phyloP scores from a whole-genome alignment of 2,113 vertebrate genomes.

The Sterna hirundo region DNA sequence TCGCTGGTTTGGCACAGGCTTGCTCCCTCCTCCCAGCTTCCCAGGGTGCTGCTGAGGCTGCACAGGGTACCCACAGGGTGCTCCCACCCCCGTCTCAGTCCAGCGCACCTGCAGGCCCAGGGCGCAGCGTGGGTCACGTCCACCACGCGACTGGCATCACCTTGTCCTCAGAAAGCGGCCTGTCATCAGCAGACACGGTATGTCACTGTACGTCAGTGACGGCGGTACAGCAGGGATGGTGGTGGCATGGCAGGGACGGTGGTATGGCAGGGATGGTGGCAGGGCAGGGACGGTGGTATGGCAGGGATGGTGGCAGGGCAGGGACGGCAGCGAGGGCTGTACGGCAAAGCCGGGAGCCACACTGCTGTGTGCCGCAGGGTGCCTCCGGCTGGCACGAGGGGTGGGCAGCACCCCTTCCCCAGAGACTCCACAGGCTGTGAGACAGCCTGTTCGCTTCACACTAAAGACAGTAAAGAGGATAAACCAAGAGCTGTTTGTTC shows the following conservation, averaged over 20 bases:
- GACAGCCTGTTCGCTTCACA: neutral
- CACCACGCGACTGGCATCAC: accelerated
- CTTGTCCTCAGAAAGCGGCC: neutral
- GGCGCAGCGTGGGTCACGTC: neutral
- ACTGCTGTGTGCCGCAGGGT: accelerated
- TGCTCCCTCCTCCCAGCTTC: neutral
- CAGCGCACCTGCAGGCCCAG: neutral
- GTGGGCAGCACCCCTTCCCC: neutral
- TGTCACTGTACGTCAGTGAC: no score
- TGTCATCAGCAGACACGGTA: neutral
- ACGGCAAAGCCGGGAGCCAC: neutral
- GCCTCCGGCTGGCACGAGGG: neutral
- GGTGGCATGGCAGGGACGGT: neutral
- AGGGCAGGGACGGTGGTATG: accelerated
- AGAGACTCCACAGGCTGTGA: neutral
- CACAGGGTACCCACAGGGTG: neutral
- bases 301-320: neutral
- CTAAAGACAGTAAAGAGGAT: neutral
- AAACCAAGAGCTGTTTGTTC: neutral
- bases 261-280: neutral
- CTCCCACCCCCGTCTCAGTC: neutral
- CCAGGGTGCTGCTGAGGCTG: neutral
- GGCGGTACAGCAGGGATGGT: no score
- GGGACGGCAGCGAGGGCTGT: neutral
- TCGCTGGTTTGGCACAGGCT: neutral